These are phyloP conservation scores for Henricia sp. DNA, from an alignment of 53 echinoderm and acorn worm species.

Conservation along the genomic window DNA sequence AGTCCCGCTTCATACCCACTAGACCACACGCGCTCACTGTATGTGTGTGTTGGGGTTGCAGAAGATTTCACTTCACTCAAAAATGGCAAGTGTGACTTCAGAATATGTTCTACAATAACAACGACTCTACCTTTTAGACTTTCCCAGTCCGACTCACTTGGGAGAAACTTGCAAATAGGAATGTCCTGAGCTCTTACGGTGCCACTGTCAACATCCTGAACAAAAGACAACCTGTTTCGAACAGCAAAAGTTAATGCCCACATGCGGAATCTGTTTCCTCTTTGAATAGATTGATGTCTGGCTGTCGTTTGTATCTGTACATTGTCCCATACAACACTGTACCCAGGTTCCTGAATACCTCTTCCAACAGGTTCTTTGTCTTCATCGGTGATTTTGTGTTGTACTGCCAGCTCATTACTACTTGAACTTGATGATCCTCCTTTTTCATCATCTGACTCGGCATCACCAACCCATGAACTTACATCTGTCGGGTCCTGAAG, in stretches of 20 bases:
- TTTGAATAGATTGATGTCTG: conserved; percentile 13
- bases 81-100: conserved; percentile 1
- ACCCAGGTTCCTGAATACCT: conserved; percentile 21
- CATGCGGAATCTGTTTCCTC: conserved; percentile 1
- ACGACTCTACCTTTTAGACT: not conserved
- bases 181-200: conserved; percentile 8
- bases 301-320: conserved; percentile 23
- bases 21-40: not conserved
- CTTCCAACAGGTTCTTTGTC: too few species aligned
- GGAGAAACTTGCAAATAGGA: not conserved
- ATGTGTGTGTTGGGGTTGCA: not conserved
- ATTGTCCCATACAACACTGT: conserved; percentile 26
- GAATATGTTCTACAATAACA: not conserved
- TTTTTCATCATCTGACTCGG: too few species aligned
- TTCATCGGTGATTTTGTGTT: too few species aligned
- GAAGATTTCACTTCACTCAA: not conserved
- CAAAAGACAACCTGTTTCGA: conserved; percentile 16
- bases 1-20: too few species aligned
- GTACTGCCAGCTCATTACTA: too few species aligned
- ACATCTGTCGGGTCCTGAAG: too few species aligned
- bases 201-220: not conserved
- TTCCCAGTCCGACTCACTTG: not conserved
- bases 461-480: too few species aligned
- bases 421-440: too few species aligned
- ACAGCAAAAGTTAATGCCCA: conserved; percentile 38